Percentiles rank a stretch among this genome's conserved stretches.
Conservation (phyloP, 2,888 invertebrate species). For the Fragum sueziense region DNA sequence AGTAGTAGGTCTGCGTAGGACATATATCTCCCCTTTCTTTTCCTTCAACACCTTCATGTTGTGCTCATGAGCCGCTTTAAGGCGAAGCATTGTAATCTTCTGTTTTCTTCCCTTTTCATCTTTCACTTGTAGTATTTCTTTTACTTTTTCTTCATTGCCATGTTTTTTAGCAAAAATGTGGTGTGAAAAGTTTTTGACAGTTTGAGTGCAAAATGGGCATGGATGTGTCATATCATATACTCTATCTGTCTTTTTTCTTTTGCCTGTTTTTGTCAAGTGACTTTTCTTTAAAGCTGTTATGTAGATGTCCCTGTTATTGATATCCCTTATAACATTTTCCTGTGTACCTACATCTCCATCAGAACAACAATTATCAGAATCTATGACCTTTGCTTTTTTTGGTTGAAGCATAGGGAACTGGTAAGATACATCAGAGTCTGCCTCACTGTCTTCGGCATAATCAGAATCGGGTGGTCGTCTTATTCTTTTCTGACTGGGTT, state of each 20-base stretch:
- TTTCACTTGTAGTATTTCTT: slow-evolving; percentile 26
- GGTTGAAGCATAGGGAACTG: slow-evolving; percentile 1
- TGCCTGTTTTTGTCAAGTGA: slow-evolving; percentile 24
- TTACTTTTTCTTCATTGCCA: slow-evolving; percentile 28
- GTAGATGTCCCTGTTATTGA: slow-evolving; percentile 27
- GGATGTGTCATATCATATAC: slow-evolving; percentile 26
- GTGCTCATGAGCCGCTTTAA: slow-evolving; percentile 33
- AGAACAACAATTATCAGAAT: not conserved
- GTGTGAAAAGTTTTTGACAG: slow-evolving; percentile 40
- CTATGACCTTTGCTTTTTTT: slow-evolving; percentile 1
- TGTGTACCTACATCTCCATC: not conserved
- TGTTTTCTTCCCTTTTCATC: slow-evolving; percentile 36
- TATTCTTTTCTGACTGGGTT: slow-evolving; percentile 17
- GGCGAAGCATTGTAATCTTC: slow-evolving; percentile 25
- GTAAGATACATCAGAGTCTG: slow-evolving; percentile 7
- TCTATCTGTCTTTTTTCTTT: slow-evolving; percentile 28
- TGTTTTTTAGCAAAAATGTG: slow-evolving; percentile 39
- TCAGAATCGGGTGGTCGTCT: slow-evolving; percentile 7
- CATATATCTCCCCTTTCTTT: slow-evolving; percentile 38
- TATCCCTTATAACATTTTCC: slow-evolving; percentile 30
- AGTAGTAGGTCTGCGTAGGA: slow-evolving; percentile 25
- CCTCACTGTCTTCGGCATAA: slow-evolving; percentile 17
- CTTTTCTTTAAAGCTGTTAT: slow-evolving; percentile 25
- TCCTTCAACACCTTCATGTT: slow-evolving; percentile 31
- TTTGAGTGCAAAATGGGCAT: slow-evolving; percentile 39